A percentile compares a stretch with the other conserved stretches of the same genome.
These are phyloP conservation scores for Ectemnius lituratus DNA, from an alignment of 2,888 invertebrate genomes.

Conservation along the genomic window DNA sequence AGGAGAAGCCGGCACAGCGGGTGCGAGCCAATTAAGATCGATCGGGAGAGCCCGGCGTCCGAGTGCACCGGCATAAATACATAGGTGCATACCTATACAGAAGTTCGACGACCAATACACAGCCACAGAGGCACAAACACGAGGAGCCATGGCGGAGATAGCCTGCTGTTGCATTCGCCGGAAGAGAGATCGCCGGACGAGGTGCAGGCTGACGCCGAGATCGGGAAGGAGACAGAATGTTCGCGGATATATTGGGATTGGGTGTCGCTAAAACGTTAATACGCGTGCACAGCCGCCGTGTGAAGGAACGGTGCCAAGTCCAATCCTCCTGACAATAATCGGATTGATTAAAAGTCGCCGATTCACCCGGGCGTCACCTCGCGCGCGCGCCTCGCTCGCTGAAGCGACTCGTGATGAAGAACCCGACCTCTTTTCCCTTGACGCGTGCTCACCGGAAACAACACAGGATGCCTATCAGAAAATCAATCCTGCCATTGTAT, in stretches of 20 bases:
- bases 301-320: slow-evolving; percentile 61
- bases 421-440: slow-evolving; percentile 1
- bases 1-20: slow-evolving; percentile 45
- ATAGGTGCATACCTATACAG: slow-evolving; percentile 13
- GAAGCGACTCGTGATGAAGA: slow-evolving; percentile 34
- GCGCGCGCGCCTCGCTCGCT: slow-evolving; percentile 24
- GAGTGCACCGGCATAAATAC: slow-evolving; percentile 15
- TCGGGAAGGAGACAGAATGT: slow-evolving; percentile 13
- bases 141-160: not conserved
- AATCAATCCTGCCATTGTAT: not conserved
- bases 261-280: slow-evolving; percentile 54
- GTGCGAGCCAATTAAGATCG: slow-evolving; percentile 65
- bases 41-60: slow-evolving; percentile 55
- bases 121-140: not conserved
- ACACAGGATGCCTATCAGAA: not conserved
- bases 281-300: slow-evolving; percentile 40
- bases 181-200: slow-evolving; percentile 11
- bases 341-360: slow-evolving; percentile 70
- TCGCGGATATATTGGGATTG: slow-evolving; percentile 25
- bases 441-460: not conserved
- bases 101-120: slow-evolving; percentile 11
- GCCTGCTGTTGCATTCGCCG: slow-evolving; percentile 18
- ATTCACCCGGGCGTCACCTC: not conserved
- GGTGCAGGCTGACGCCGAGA: slow-evolving; percentile 26
- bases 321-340: slow-evolving; percentile 68